Percentiles rank a stretch among this genome's conserved stretches.
phyloP scores from a whole-genome alignment of 1,140 invertebrate genomes.

The Apolygus lucorum region DNA sequence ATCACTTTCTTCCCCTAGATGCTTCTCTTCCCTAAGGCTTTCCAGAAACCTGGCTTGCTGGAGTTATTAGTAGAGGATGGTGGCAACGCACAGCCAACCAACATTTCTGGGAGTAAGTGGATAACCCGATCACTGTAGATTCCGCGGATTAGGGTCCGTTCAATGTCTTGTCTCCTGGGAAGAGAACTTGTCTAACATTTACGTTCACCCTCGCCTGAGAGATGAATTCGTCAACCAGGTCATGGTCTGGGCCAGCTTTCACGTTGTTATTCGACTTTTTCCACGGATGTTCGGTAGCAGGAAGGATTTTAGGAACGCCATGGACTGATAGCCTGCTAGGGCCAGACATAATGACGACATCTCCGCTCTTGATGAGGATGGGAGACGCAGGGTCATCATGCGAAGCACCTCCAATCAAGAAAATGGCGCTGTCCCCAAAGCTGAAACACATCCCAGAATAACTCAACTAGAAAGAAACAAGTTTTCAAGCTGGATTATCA shows the following conservation, averaged over 20 bases:
- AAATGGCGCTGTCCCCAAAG: conserved; percentile 79
- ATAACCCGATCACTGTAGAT: too few relatives aligned
- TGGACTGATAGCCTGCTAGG: conserved; percentile 69
- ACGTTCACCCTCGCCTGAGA: conserved; percentile 60
- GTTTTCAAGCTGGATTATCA: too few relatives aligned
- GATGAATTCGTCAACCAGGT: conserved; percentile 48
- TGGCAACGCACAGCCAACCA: too few relatives aligned
- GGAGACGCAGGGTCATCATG: conserved; percentile 55
- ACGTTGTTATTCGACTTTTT: not conserved
- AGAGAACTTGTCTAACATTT: conserved; percentile 63
- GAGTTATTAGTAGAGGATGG: too few relatives aligned
- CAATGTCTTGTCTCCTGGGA: conserved; percentile 38
- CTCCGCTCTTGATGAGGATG: conserved; percentile 65
- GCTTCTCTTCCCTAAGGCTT: too few relatives aligned
- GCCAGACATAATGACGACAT: conserved; percentile 73
- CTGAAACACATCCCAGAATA: too few relatives aligned
- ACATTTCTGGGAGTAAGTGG: too few relatives aligned
- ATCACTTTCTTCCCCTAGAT: too few relatives aligned
- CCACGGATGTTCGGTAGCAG: conserved; percentile 11
- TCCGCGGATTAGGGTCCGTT: too few relatives aligned
- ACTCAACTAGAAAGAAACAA: too few relatives aligned
- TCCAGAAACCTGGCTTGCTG: too few relatives aligned
- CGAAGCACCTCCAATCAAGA: conserved; percentile 65
- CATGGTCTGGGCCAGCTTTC: conserved; percentile 42
- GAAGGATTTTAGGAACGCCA: conserved; percentile 68